These are phyloP conservation scores for Venustoraphidia nigricollis DNA, from an alignment of 2,888 invertebrate species.

Conservation along the genomic window DNA sequence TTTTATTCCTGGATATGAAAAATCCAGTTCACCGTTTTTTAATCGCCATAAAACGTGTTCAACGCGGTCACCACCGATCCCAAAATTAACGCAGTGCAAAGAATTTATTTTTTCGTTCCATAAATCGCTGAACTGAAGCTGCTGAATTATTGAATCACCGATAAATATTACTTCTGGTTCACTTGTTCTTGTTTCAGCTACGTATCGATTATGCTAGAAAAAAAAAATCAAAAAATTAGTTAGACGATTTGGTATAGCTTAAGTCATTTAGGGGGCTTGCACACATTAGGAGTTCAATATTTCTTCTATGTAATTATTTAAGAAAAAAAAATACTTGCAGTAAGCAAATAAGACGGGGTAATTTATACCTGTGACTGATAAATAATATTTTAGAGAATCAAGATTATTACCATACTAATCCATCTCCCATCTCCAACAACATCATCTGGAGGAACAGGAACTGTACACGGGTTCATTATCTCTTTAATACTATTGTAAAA, in stretches of 20 bases:
- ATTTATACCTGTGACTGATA: too few species aligned
- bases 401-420: constrained; percentile 38
- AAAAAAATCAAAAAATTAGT: constrained; percentile 13
- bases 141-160: constrained; percentile 49
- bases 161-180: constrained; percentile 50
- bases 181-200: constrained; percentile 41
- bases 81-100: constrained; percentile 54
- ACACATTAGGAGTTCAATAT: background rate
- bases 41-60: constrained; percentile 55
- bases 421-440: constrained; percentile 41
- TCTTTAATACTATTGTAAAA: background rate
- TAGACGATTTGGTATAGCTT: background rate
- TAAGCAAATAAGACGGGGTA: too few species aligned
- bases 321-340: background rate
- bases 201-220: constrained; percentile 46
- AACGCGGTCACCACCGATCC: constrained; percentile 50
- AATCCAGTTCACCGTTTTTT: constrained; percentile 48
- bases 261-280: too few species aligned
- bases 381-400: too few species aligned
- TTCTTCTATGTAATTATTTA: background rate
- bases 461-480: constrained; percentile 32
- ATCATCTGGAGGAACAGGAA: constrained; percentile 35
- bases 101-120: constrained; percentile 50
- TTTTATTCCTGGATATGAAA: constrained; percentile 43
- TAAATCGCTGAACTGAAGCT: constrained; percentile 40